Conservation (phyloP, 2,888 invertebrate genomes). For the Dryococelus australis region DNA sequence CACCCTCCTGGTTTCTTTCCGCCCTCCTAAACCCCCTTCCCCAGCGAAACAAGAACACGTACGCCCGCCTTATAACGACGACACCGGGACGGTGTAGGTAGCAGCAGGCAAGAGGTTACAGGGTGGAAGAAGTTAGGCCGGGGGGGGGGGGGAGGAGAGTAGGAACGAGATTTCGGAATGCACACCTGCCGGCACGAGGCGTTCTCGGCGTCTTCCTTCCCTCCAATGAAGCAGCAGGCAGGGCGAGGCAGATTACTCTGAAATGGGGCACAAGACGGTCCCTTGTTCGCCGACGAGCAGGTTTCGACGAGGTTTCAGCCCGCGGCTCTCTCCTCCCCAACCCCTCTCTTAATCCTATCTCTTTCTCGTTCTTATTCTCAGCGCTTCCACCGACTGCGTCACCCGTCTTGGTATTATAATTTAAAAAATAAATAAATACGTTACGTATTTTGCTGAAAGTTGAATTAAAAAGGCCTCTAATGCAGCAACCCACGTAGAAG, state of each 20-base stretch:
- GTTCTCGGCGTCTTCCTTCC: neutral
- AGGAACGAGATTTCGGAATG: slow-evolving; percentile 24
- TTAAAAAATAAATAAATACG: no score
- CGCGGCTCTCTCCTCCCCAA: neutral
- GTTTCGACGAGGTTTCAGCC: neutral
- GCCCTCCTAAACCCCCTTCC: neutral
- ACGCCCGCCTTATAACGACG: neutral
- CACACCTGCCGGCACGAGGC: slow-evolving; percentile 12
- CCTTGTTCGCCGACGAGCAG: neutral
- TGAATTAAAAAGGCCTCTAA: no score
- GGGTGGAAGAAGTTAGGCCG: neutral
- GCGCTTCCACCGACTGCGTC: neutral
- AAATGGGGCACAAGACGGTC: neutral
- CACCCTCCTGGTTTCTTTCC: slow-evolving; percentile 30
- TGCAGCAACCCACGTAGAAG: no score
- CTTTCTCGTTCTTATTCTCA: neutral
- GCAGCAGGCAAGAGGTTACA: neutral
- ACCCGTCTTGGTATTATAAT: no score
- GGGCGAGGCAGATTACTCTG: neutral
- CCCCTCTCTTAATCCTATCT: neutral
- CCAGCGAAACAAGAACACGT: neutral
- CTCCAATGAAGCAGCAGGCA: neutral
- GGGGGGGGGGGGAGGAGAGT: neutral
- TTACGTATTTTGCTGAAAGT: no score
- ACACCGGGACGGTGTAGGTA: slow-evolving; percentile 4